Evolutionary conservation across 1,140 invertebrate species (phyloP).

Genomic region (Leptinotarsa texana): DNA sequence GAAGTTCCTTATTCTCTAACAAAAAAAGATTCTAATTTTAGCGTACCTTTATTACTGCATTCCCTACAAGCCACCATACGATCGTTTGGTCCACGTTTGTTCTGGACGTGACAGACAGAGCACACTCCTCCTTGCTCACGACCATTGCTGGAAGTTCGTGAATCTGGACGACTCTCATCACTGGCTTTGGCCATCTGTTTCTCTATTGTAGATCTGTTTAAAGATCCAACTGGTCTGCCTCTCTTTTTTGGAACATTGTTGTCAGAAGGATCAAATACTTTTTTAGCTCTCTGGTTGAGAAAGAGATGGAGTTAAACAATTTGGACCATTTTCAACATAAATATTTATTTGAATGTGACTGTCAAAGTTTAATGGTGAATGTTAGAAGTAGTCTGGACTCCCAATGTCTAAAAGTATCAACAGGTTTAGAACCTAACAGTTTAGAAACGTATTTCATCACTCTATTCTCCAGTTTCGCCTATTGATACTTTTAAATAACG

Average conservation of each 20-base stretch:
- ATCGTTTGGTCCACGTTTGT: slow-evolving; percentile 65
- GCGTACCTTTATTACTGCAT: slow-evolving; percentile 77
- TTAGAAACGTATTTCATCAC: no score
- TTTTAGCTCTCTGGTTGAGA: slow-evolving; percentile 62
- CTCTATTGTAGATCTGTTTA: slow-evolving; percentile 63
- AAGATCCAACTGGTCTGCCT: slow-evolving; percentile 64
- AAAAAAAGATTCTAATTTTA: not conserved
- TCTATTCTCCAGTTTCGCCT: no score
- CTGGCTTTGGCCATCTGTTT: slow-evolving; percentile 49
- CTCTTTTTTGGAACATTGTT: slow-evolving; percentile 71
- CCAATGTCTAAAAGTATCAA: no score
- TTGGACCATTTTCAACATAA: not conserved
- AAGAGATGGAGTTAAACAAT: slow-evolving; percentile 11
- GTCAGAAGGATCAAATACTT: slow-evolving; percentile 80
- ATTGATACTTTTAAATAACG: no score
- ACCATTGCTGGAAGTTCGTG: slow-evolving; percentile 55
- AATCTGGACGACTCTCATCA: slow-evolving; percentile 52
- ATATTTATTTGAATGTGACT: no score
- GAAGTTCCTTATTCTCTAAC: no score
- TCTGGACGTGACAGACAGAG: slow-evolving; percentile 62
- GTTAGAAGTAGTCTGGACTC: no score
- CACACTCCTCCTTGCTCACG: slow-evolving; percentile 62
- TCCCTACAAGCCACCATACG: slow-evolving; percentile 75
- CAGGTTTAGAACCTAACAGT: no score
- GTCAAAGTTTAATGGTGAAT: no score